Percentiles rank a stretch among this genome's conserved stretches.
These are phyloP conservation scores for Sylvietta virens DNA, from an alignment of 2,113 vertebrate genomes.

Conservation along the genomic window DNA sequence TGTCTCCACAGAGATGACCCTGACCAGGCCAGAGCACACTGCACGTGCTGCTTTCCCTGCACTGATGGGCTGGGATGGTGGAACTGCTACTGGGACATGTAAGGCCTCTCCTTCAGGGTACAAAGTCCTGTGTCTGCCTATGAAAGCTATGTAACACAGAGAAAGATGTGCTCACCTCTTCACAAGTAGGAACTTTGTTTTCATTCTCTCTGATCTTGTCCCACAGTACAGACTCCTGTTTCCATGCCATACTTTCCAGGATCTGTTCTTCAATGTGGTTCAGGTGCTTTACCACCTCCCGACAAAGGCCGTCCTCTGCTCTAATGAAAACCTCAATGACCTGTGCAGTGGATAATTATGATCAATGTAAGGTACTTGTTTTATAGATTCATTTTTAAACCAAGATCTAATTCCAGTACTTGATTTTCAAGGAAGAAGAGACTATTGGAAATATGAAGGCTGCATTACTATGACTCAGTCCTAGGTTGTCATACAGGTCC, in stretches of 20 bases:
- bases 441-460: neutral
- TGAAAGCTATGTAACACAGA: rapidly evolving
- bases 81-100: neutral
- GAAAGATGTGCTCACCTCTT: constrained; percentile 72
- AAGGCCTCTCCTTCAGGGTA: neutral
- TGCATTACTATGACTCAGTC: neutral
- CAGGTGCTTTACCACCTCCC: constrained; percentile 92
- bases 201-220: constrained; percentile 82
- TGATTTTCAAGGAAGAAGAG: neutral
- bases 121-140: neutral
- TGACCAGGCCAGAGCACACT: neutral
- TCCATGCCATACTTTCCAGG: constrained; percentile 91
- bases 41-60: neutral
- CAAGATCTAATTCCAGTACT: neutral
- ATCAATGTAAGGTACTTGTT: neutral
- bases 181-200: constrained; percentile 81
- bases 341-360: constrained; percentile 49
- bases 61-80: neutral
- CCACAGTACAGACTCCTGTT: constrained; percentile 83
- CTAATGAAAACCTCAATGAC: constrained; percentile 92
- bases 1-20: rapidly evolving
- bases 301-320: constrained; percentile 88
- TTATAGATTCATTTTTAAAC: neutral
- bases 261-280: constrained; percentile 94
- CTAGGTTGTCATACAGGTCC: neutral